Conservation (phyloP, 2,797 vertebrate species). For the Gymnoscopelus braueri region DNA sequence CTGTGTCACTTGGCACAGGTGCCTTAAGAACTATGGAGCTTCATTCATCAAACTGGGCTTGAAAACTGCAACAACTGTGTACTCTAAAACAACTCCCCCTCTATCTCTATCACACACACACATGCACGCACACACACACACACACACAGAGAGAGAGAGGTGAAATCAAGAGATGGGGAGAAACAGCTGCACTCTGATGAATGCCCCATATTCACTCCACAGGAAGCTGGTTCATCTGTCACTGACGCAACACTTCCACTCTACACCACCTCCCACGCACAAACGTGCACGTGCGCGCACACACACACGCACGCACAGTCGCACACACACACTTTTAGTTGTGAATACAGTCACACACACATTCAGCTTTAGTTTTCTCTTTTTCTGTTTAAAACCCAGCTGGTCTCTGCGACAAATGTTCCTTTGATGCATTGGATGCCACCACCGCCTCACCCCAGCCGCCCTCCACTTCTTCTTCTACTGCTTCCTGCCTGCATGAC, state of each 20-base stretch:
- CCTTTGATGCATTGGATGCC: conserved; percentile 74
- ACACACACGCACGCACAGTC: conserved; percentile 44
- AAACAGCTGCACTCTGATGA: conserved; percentile 80
- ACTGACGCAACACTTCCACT: conserved; percentile 76
- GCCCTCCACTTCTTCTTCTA: conserved; percentile 34
- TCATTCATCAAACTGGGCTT: conserved; percentile 73
- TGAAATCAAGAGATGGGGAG: conserved; percentile 35
- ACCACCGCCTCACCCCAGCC: conserved; percentile 56
- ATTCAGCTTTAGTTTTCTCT: conserved; percentile 40
- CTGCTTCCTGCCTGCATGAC: conserved; percentile 49
- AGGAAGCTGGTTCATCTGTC: conserved; percentile 77
- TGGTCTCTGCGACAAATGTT: conserved; percentile 79
- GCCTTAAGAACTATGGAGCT: conserved; percentile 63
- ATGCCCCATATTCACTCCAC: conserved; percentile 76
- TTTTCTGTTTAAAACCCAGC: conserved; percentile 80
- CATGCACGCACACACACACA: conserved; percentile 34
- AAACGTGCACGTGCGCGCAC: background rate
- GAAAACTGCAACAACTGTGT: conserved; percentile 69
- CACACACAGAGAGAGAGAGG: conserved; percentile 30
- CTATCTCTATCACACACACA: conserved; percentile 12
- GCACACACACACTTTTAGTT: conserved; percentile 52
- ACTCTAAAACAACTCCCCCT: conserved; percentile 51
- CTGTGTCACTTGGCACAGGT: conserved; percentile 68
- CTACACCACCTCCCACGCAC: conserved; percentile 41
- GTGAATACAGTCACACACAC: conserved; percentile 26